Base-by-base conservation (phyloP, 2,888 invertebrate species). In the Hypercompe scribonia region DNA sequence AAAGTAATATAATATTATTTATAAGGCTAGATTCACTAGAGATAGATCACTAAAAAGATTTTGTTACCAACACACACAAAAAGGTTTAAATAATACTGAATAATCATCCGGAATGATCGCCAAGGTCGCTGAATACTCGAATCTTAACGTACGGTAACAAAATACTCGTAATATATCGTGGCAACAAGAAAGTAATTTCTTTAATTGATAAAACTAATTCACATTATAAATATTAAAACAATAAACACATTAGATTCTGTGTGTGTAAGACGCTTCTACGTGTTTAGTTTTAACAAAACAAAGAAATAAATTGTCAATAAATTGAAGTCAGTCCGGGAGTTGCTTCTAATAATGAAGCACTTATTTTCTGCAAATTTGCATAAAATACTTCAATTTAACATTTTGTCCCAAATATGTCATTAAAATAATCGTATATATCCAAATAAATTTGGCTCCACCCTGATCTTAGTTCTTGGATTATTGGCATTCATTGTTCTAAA, bases 331-430 rank as follows among this genome's bases (percentile, higher is more conserved):
- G 13, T 24, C 10, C 24, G 10, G 50, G 0, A 24, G 63, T 72
- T 5, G 54, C 64, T 63, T 13, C 13, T 70, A 50, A 11, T 65
- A n/a, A 8, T 65, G 3, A 68, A 72, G 15, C 65, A 70, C n/a
- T 18, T 39, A 21, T 21, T 77, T 11, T 58, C 61, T 1, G 36
- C 63, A 46, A 72, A 70, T 21, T 13, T 74, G 5, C 70, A 77
- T 61, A 39, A 50, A 8, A 73, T 75, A 39, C 65, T 75, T 61
- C 3, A 50, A 33, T 1, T 1, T 77, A 0, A 11, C 28, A 0
- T 63, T 74, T 10, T 70, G 50, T 42, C 70, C 77, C 0, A 74
- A 74, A 42, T 77, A 70, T 65, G 7, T 8, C 8, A 71, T 75
- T 8, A 63, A 15, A 58, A 77, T 50, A 64, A 75, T 21, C 61